These are phyloP conservation scores for Schizopygopsis malacanthus DNA, from an alignment of 2,797 vertebrate genomes.

Conservation along the genomic window DNA sequence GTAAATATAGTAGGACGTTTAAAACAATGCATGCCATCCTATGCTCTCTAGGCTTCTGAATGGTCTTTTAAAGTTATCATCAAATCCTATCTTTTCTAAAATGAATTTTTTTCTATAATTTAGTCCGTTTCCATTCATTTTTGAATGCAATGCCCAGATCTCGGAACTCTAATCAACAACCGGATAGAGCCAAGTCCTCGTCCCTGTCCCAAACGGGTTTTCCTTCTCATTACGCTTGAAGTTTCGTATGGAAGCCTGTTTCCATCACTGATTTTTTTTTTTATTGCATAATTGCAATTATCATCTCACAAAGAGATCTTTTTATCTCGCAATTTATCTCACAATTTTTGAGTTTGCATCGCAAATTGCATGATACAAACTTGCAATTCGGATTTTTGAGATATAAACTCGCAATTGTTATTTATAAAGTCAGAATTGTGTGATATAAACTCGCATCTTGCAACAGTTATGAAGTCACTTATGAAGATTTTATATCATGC, in stretches of 20 bases:
- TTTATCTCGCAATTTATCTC: too few species aligned
- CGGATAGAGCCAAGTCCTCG: not conserved
- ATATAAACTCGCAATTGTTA: too few species aligned
- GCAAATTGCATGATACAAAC: too few species aligned
- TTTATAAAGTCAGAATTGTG: too few species aligned
- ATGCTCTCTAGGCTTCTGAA: not conserved
- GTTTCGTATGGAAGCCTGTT: not conserved
- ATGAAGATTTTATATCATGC: too few species aligned
- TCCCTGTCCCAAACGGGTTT: not conserved
- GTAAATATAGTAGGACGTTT: constrained; percentile 26
- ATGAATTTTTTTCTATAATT: not conserved
- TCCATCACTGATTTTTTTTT: too few species aligned
- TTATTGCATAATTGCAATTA: too few species aligned
- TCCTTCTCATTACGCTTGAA: not conserved
- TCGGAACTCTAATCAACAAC: not conserved
- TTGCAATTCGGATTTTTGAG: too few species aligned
- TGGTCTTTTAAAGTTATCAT: not conserved
- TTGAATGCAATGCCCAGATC: not conserved
- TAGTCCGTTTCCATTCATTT: not conserved
- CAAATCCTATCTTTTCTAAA: not conserved
- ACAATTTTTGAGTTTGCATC: too few species aligned
- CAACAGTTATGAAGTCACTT: too few species aligned
- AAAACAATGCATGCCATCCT: constrained; percentile 10
- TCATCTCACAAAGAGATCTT: too few species aligned
- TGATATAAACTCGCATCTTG: too few species aligned